Evolutionary conservation across 35 echinoderm and acorn worm genomes (phyloP).

Genomic region (Acanthaster planci): DNA sequence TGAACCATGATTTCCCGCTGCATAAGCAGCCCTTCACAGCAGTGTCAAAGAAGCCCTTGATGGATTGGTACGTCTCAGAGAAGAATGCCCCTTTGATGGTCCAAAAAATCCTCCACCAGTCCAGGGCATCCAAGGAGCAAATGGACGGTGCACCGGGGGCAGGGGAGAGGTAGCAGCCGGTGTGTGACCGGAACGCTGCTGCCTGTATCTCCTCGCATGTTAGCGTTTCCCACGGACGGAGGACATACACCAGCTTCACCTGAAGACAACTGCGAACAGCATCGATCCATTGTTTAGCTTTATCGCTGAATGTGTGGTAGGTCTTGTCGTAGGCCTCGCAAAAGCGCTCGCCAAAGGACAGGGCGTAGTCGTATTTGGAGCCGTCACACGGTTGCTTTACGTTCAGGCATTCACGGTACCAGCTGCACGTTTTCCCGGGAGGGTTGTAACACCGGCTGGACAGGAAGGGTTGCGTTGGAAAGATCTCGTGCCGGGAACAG

Average conservation of each 20-base stretch:
- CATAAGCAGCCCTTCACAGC: too few species aligned
- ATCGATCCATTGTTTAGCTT: background rate
- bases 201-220: background rate
- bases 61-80: background rate
- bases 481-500: too few species aligned
- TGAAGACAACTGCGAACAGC: background rate
- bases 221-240: background rate
- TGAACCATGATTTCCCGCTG: too few species aligned
- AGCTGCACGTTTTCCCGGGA: background rate
- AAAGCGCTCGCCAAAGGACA: background rate
- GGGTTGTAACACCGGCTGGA: background rate
- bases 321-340: background rate
- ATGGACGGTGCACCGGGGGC: slow-evolving; percentile 7
- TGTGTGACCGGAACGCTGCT: background rate
- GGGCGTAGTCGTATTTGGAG: background rate
- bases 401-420: slow-evolving; percentile 6
- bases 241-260: background rate
- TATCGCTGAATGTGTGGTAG: background rate
- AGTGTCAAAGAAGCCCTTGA: background rate
- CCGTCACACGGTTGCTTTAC: background rate
- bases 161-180: background rate
- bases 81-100: background rate
- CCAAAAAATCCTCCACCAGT: background rate
- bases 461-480: too few species aligned
- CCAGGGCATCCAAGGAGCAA: background rate